Evolutionary conservation across 2,888 invertebrate genomes (phyloP), one percentile per base, ranked within the genome.

Genomic region (Dorcus parallelipipedus): DNA sequence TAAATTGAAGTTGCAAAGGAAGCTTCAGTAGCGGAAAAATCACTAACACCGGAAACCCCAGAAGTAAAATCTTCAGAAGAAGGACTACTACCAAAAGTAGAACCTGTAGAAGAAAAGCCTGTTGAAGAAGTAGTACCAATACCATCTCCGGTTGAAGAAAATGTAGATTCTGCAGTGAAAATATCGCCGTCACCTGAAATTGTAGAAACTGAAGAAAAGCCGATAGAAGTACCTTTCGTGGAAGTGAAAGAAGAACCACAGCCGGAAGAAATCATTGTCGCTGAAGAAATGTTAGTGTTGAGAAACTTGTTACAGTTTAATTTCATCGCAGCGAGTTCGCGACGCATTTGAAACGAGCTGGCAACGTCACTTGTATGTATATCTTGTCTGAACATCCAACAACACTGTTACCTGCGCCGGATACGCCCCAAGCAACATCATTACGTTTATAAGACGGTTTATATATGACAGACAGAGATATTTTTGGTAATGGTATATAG

Each of bases 31-130:
- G 49, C 3, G 17, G 52, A 45, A 50, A 45, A 26, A 17, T 9
- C 6, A 45, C 26, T 14, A 48, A 26, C 23, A 9, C 38, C n/a
- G 40, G 38, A 33, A 7, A 3, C 26, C 7, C 26, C 26, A 4
- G 7, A 33, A 41, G 51, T 26, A 51, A 9, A 39, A 10, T 8
- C 14, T 2, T n/a, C n/a, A n/a, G n/a, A n/a, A n/a, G n/a, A n/a
- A n/a, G n/a, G n/a, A n/a, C n/a, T n/a, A n/a, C n/a, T n/a, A n/a
- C 26, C 17, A 42, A 45, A 7, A 33, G 14, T 10, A 38, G 57
- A 57, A 41, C 54, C 54, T 42, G 54, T 61, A 49, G 38, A 47
- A 40, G 49, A 47, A 49, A 54, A 49, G 5, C 14, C 20, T 10
- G 33, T 26, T 42, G 43, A 23, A 42, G 50, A 42, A 41, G 33